Percentiles rank a stretch among this genome's conserved stretches.
Evolutionary conservation across 2,113 vertebrate genomes (phyloP).

Genomic region (Eptesicus fuscus): DNA sequence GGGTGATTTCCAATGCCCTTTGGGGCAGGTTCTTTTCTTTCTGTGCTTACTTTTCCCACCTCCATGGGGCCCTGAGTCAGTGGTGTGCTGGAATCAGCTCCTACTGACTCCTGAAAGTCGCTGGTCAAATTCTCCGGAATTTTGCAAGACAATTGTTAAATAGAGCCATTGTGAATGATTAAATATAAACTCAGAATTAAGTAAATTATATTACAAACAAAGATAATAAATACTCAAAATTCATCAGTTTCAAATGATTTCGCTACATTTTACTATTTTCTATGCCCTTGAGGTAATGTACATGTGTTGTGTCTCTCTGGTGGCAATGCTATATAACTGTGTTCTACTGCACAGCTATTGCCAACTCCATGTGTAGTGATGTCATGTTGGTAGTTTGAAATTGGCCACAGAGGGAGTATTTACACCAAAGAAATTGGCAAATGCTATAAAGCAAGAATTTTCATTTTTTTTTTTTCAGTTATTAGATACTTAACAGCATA

Average conservation of each 20-base stretch:
- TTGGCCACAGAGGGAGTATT: not conserved
- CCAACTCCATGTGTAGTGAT: not conserved
- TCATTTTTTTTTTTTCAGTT: not conserved
- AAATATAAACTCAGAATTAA: not conserved
- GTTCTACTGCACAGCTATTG: not conserved
- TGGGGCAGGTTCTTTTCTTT: not conserved
- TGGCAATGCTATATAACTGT: not conserved
- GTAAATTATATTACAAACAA: not conserved
- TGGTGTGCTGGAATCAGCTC: not conserved
- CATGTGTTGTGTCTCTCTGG: not conserved
- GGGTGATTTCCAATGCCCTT: not conserved
- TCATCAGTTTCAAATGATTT: not conserved
- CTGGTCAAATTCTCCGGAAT: not conserved
- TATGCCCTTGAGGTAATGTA: not conserved
- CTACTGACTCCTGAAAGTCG: not conserved
- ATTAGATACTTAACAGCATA: conserved; percentile 18
- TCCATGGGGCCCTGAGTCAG: not conserved
- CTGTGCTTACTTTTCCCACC: not conserved
- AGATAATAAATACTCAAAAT: not conserved
- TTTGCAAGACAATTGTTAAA: not conserved
- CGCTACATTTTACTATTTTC: not conserved
- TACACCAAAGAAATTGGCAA: not conserved
- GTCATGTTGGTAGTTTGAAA: not conserved
- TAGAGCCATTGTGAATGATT: not conserved
- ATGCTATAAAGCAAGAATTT: not conserved